Conservation (phyloP, 1,140 invertebrate species). For the Aphelenchoides besseyi region DNA sequence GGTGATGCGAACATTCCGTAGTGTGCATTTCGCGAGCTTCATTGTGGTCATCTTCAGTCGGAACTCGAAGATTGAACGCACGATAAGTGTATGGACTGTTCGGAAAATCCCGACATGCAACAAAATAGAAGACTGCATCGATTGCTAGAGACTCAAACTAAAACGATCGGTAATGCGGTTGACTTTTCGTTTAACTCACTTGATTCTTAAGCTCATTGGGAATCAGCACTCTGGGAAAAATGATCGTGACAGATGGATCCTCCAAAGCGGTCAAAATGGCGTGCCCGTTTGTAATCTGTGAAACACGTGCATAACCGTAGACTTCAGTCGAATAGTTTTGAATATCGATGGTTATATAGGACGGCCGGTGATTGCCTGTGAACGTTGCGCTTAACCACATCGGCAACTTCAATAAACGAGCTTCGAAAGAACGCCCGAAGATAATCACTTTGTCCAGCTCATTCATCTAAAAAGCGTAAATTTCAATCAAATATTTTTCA, state of each 20-base stretch:
- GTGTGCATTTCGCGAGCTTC: too few species aligned
- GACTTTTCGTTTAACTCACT: neutral
- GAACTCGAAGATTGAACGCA: neutral
- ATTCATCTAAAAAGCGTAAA: neutral
- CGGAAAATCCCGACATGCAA: neutral
- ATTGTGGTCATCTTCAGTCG: neutral
- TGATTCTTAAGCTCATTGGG: neutral
- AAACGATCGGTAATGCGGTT: too few species aligned
- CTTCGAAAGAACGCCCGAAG: neutral
- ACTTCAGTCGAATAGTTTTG: neutral
- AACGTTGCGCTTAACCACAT: neutral
- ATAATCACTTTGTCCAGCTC: neutral
- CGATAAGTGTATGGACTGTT: neutral
- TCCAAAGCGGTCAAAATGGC: neutral
- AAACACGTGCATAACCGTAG: neutral
- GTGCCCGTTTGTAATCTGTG: neutral
- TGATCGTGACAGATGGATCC: neutral
- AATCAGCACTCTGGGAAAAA: neutral
- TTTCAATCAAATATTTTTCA: neutral
- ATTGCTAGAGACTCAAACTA: too few species aligned
- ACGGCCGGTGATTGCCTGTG: neutral
- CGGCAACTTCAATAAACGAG: neutral
- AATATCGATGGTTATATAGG: neutral
- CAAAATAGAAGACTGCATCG: neutral
- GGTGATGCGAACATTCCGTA: too few species aligned